Evolutionary conservation across 2,797 vertebrate genomes (phyloP), one percentile per base, ranked within the genome.

Genomic region (Erithacus rubecula): DNA sequence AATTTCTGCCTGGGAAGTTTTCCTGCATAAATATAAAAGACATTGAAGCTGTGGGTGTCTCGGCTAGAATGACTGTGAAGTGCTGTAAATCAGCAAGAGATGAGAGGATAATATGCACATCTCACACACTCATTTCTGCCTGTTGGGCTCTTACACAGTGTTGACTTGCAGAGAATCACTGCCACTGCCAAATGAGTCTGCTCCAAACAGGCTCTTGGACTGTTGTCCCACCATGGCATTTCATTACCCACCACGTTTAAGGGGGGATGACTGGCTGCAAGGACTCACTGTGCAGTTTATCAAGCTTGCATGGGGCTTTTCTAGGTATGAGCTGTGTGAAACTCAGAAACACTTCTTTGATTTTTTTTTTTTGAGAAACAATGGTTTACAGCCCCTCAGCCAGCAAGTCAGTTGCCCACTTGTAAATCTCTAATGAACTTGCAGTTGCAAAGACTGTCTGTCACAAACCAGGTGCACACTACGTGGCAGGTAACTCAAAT

Each of bases 171-270:
- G 94, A 95, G 90, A 94, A 95, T 87, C 83, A 75, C 71, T 55
- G 55, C 89, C 83, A 75, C 71, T 55, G 55, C 89, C 90, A 96
- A 96, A 96, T 84, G 89, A 90, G 52, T 90, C 95, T 92, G 82
- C 83, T 83, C 80, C 75, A 69, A 76, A 92, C 11, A 13, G 87
- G 90, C 82, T 75, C 86, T 96, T 93, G 80, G 64, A 82, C 84
- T 87, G 69, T 90, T 95, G 89, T 95, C 68, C 76, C 93, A 95
- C 83, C 83, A 81, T 39, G 67, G 51, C 64, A 81, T 96, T 96
- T 96, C 94, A 97, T 97, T 96, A 93, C 69, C 84, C 85, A 69
- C 75, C 53, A 75, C 18, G 78, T 96, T 96, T 97, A 95, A 95
- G 96, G 59, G 86, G 67, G 87, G 70, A 96, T 90, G 91, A 96